Conservation (phyloP, 2,888 invertebrate species). For the Cataglyphis altisquamis region DNA sequence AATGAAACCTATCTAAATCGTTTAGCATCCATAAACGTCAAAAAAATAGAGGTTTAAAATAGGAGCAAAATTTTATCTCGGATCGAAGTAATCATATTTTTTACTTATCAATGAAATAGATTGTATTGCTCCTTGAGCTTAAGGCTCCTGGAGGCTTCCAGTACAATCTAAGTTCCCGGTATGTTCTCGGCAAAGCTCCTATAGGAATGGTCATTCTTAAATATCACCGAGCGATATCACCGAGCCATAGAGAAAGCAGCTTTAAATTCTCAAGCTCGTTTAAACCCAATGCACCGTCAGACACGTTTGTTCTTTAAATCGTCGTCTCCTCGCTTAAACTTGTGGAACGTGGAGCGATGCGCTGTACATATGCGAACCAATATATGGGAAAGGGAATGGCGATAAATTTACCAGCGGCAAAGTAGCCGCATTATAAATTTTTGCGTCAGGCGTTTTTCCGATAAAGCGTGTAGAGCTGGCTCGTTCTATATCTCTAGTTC, state of each 20-base stretch:
- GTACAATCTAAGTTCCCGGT: neutral
- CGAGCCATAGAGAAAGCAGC: slow-evolving; percentile 2
- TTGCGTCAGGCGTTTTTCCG: slow-evolving; percentile 18
- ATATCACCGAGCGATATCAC: slow-evolving; percentile 7
- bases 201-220: slow-evolving; percentile 20
- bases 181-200: neutral
- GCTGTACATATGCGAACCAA: slow-evolving; percentile 4
- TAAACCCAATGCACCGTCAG: slow-evolving; percentile 35
- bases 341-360: neutral
- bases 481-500: neutral
- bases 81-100: neutral
- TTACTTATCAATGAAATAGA: neutral
- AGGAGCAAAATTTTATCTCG: neutral
- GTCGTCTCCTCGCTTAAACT: slow-evolving; percentile 45
- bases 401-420: slow-evolving; percentile 37
- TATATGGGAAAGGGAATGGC: slow-evolving; percentile 6
- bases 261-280: slow-evolving; percentile 52
- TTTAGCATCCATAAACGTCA: neutral
- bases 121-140: neutral
- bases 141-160: neutral
- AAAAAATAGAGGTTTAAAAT: neutral
- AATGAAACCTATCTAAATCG: neutral
- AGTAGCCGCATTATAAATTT: slow-evolving; percentile 49
- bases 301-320: slow-evolving; percentile 59
- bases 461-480: neutral